phyloP scores from a whole-genome alignment of 2,797 vertebrate genomes.

The Lepilemur ruficaudatus region DNA sequence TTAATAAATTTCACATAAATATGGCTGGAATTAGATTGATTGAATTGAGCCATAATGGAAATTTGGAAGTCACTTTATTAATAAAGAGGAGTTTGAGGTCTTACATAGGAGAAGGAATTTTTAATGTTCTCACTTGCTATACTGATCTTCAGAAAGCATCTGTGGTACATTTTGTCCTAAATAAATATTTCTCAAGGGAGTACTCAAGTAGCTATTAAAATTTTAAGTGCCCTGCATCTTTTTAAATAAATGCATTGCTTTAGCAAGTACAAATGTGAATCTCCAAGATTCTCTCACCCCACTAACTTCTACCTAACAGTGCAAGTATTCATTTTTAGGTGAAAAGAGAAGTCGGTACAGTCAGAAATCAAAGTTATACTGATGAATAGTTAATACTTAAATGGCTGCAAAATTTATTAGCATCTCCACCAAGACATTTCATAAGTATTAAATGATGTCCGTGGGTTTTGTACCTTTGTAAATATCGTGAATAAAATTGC shows the following conservation, averaged over 20 bases:
- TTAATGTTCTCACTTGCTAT: conserved; percentile 33
- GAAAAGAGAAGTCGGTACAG: not conserved
- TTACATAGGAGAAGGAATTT: not conserved
- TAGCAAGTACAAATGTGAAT: conserved; percentile 1
- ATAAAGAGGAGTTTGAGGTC: not conserved
- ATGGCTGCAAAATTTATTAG: conserved; percentile 7
- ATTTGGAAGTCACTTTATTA: conserved; percentile 38
- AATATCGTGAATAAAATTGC: conserved; percentile 34
- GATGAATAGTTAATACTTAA: not conserved
- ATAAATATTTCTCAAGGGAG: conserved; percentile 64
- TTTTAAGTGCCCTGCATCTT: conserved; percentile 38
- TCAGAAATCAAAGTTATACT: conserved; percentile 33
- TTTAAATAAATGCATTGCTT: conserved; percentile 52
- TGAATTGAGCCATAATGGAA: not conserved
- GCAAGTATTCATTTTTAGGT: conserved; percentile 31
- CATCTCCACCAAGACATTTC: not conserved
- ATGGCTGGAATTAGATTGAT: not conserved
- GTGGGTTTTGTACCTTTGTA: conserved; percentile 38
- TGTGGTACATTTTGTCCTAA: conserved; percentile 52
- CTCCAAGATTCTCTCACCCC: not conserved
- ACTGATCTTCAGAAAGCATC: conserved; percentile 13
- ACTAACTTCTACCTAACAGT: not conserved
- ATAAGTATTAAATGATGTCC: not conserved
- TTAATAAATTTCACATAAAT: conserved; percentile 20
- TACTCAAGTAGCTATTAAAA: conserved; percentile 54